Evolutionary conservation across 2,797 vertebrate species (phyloP), one percentile per base, ranked within the genome.

Genomic region (Podarcis lilfordi): DNA sequence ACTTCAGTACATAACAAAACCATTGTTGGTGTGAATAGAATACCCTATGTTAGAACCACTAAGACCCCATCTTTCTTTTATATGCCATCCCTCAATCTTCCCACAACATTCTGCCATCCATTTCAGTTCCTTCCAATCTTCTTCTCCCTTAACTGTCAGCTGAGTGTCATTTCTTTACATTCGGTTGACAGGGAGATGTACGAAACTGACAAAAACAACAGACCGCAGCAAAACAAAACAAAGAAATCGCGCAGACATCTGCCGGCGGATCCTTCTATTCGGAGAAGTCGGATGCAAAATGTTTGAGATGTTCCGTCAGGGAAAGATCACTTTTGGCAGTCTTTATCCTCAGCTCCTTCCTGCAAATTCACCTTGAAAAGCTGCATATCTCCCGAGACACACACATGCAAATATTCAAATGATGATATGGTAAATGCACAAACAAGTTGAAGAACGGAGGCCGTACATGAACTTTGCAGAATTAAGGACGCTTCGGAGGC

Each of bases 121-220:
- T 88, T 81, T 85, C 86, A 76, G 59, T 59, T 61, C 74, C 68
- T 1, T 1, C 89, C 77, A 82, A 64, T 0, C 0, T 83, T 72
- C 66, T 71, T 0, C 0, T 37, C 75, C 86, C 81, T 92, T 6
- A 1, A 55, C 4, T 72, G 90, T 94, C 92, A 92, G 92, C 84
- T 91, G 82, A 15, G 13, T 37, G 90, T 90, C 88, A 92, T 95
- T 96, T 94, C 91, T 95, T 87, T 87, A 83, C 92, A 85, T 90
- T 94, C 71, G 10, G 32, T 92, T 94, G 90, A 92, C 90, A 91
- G 71, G 88, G 66, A 94, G 83, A 86, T 92, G 29, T 27, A 29
- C 86, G 92, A 95, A 94, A 94, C 92, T 90, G 92, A 89, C 32
- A 0, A 81, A 87, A 82, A 77, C 25, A 69, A 74, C 19, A 69